Evolutionary conservation across 2,797 vertebrate genomes (phyloP).

Genomic region (Acestrorhynchus altus): DNA sequence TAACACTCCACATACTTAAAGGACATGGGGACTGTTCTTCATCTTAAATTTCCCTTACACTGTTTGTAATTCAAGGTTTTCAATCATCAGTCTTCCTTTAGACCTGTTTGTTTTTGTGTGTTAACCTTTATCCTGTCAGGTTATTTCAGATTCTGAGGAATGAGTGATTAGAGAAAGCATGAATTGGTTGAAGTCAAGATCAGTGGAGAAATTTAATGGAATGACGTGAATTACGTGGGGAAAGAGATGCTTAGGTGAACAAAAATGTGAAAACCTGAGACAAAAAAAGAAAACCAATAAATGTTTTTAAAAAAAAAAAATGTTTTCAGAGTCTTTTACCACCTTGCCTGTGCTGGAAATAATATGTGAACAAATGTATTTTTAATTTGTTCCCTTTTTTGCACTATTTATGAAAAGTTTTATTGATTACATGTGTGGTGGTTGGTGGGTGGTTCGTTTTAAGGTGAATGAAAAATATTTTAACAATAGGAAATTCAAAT

Average conservation of each 20-base stretch:
- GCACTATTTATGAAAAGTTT: too few species aligned
- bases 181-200: slow-evolving; percentile 57
- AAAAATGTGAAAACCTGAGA: slow-evolving; percentile 70
- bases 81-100: background rate
- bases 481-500: too few species aligned
- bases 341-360: too few species aligned
- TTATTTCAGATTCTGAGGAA: slow-evolving; percentile 27
- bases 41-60: background rate
- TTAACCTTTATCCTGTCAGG: background rate
- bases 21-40: background rate
- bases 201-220: slow-evolving; percentile 47
- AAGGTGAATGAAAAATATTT: too few species aligned
- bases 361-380: too few species aligned
- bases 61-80: background rate
- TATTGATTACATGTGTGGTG: too few species aligned
- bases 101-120: slow-evolving; percentile 5
- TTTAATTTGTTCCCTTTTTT: too few species aligned
- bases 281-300: slow-evolving; percentile 84
- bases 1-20: slow-evolving; percentile 73
- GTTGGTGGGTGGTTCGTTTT: too few species aligned
- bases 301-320: slow-evolving; percentile 88
- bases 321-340: slow-evolving; percentile 49
- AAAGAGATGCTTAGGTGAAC: slow-evolving; percentile 59
- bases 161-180: slow-evolving; percentile 9
- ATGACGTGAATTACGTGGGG: slow-evolving; percentile 60